A percentile compares a stretch with the other conserved stretches of the same genome.
Conservation (phyloP, 2,888 invertebrate species). For the Phasia obesa region DNA sequence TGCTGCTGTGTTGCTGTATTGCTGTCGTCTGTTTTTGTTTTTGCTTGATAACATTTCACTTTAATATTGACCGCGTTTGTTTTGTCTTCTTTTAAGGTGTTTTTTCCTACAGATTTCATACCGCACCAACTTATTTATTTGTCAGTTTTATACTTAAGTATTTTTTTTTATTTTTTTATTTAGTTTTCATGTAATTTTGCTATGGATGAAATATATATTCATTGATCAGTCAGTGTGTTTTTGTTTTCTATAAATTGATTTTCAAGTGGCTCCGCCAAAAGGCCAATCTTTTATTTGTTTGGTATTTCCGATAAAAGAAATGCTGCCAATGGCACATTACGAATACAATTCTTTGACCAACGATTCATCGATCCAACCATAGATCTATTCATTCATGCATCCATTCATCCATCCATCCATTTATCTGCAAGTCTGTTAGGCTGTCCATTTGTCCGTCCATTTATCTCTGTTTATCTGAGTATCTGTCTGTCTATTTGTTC, state of each 20-base stretch:
- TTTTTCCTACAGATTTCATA: slow-evolving; percentile 1
- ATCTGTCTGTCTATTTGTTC: slow-evolving; percentile 17
- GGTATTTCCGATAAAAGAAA: slow-evolving; percentile 67
- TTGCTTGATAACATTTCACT: slow-evolving; percentile 65
- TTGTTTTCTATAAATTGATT: slow-evolving; percentile 66
- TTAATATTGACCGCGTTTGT: slow-evolving; percentile 67
- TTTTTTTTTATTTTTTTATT: slow-evolving; percentile 7
- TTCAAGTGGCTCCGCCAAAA: slow-evolving; percentile 70
- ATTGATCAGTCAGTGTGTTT: slow-evolving; percentile 38
- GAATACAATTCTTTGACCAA: slow-evolving; percentile 39
- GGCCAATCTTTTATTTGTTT: slow-evolving; percentile 63
- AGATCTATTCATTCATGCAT: not conserved
- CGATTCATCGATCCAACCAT: slow-evolving; percentile 9
- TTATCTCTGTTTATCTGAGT: not conserved
- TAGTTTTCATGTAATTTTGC: slow-evolving; percentile 51
- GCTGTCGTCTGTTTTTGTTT: slow-evolving; percentile 44
- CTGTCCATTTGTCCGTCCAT: slow-evolving; percentile 6
- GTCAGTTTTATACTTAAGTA: slow-evolving; percentile 22
- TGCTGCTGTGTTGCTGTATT: not conserved
- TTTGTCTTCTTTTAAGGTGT: slow-evolving; percentile 1
- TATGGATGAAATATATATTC: slow-evolving; percentile 26
- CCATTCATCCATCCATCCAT: slow-evolving; percentile 5
- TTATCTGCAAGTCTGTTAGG: slow-evolving; percentile 5
- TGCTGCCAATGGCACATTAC: slow-evolving; percentile 60
- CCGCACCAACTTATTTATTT: slow-evolving; percentile 7